These are phyloP conservation scores for Lordiphosa collinella DNA, from an alignment of 1,140 invertebrate species.

Conservation along the genomic window DNA sequence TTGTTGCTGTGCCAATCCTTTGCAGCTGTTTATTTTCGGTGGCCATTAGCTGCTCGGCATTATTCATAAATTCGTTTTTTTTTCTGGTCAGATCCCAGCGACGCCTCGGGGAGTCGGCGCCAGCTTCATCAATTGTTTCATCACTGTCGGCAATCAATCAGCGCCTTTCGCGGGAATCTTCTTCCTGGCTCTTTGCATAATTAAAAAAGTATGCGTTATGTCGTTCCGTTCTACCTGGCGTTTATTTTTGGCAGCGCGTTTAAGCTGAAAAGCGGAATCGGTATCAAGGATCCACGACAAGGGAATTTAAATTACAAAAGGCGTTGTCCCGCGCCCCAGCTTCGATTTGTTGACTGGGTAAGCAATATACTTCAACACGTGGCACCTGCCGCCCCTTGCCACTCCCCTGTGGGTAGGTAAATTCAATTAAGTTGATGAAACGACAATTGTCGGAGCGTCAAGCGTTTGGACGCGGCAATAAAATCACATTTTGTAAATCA, in stretches of 20 bases:
- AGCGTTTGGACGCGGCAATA: conserved; percentile 32
- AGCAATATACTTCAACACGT: conserved; percentile 8
- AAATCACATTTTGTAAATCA: conserved; percentile 41
- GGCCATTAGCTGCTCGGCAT: background rate
- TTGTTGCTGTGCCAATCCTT: conserved; percentile 6
- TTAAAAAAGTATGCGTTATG: conserved; percentile 72
- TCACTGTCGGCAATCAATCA: conserved; percentile 62
- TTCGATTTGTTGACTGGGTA: background rate
- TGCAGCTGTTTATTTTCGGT: background rate
- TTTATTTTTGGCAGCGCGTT: conserved; percentile 28
- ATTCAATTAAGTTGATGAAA: conserved; percentile 76
- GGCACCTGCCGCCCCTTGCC: background rate
- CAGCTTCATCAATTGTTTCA: conserved; percentile 45
- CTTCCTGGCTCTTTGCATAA: conserved; percentile 63
- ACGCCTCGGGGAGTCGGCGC: background rate
- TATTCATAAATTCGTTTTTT: too few species aligned
- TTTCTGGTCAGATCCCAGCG: too few species aligned
- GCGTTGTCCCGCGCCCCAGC: background rate
- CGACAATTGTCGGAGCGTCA: conserved; percentile 47
- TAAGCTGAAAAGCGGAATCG: background rate
- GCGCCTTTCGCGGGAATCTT: conserved; percentile 17
- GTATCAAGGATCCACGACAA: conserved; percentile 16
- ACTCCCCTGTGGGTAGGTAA: conserved; percentile 25
- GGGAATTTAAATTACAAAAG: conserved; percentile 40
- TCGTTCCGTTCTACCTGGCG: conserved; percentile 37